Evolutionary conservation across 2,888 invertebrate genomes (phyloP), one percentile per base, ranked within the genome.

Genomic region (Isoperla grammatica): DNA sequence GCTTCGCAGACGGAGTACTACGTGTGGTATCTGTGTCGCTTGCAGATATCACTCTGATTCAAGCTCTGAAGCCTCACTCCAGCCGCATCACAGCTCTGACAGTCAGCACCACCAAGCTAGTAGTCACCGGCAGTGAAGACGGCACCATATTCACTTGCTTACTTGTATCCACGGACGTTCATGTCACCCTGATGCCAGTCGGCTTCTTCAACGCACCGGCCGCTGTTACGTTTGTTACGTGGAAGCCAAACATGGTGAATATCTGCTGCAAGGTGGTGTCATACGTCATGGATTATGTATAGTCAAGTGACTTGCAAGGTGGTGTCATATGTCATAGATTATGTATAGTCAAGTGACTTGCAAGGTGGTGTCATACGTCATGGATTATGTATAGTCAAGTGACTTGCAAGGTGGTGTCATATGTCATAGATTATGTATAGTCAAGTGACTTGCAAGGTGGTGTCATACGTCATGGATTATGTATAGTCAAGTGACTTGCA

Each of bases 1-100:
- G 84, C 1, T 91, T 87, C 65, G 77, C 75, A 19, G 89, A 87
- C 70, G 91, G 91, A 9, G 79, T 86, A 37, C 73, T 91, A 68
- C 78, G 90, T 42, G 77, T 81, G 37, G 67, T 79, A 12, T 66
- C 65, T 17, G 59, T 40, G 22, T 50, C 60, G 53, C 35, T 60
- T 11, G 15, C 20, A 4, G 54, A 29, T 8, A 29, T 61, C 19
- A 49, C 22, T n/a, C n/a, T 63, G 4, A 54, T 61, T 19, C 63
- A 63, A 23, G 55, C 46, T 2, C 22, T 42, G 15, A 63, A 63
- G 50, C 59, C 88, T 0, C 90, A 90, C 69, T 81, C 79, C 1
- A 79, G 79, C 64, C 73, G 81, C 0, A 74, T 90, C 15, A 83
- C 80, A 0, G 76, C 77, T 63, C 79, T 89, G 71, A 75, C 80